Conservation (phyloP, 2,113 vertebrate genomes). For the Rhabdomys dilectus region DNA sequence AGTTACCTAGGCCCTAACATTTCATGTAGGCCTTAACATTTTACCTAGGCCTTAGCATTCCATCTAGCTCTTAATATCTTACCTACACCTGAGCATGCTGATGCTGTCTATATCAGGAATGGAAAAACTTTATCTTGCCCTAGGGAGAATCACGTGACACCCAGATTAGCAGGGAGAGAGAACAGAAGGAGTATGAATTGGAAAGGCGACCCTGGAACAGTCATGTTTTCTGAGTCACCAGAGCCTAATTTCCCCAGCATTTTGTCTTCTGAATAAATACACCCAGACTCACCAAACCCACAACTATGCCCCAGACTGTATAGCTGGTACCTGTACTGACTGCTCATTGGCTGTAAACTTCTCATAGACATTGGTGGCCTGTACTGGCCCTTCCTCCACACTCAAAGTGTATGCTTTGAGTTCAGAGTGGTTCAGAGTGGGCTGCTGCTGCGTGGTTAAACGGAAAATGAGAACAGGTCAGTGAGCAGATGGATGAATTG, state of each 20-base stretch:
- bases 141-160: neutral
- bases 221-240: neutral
- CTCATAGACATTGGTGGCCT: neutral
- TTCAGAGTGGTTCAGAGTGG: neutral
- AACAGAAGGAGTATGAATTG: too few relatives aligned
- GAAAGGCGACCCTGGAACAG: neutral
- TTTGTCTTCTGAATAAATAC: neutral
- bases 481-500: too few relatives aligned
- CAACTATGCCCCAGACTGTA: neutral
- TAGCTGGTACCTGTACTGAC: rapidly evolving
- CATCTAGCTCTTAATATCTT: too few relatives aligned
- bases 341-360: neutral
- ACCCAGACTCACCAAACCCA: neutral
- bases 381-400: neutral
- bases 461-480: neutral
- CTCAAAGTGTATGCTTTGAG: neutral
- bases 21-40: too few relatives aligned
- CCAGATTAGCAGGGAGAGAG: neutral
- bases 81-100: neutral
- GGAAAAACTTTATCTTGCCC: neutral
- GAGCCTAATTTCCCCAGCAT: neutral
- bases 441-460: neutral
- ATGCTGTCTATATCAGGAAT: neutral
- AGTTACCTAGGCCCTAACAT: too few relatives aligned
- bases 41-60: too few relatives aligned